Conservation (phyloP, 2,797 vertebrate species). For the Microhierax caerulescens region DNA sequence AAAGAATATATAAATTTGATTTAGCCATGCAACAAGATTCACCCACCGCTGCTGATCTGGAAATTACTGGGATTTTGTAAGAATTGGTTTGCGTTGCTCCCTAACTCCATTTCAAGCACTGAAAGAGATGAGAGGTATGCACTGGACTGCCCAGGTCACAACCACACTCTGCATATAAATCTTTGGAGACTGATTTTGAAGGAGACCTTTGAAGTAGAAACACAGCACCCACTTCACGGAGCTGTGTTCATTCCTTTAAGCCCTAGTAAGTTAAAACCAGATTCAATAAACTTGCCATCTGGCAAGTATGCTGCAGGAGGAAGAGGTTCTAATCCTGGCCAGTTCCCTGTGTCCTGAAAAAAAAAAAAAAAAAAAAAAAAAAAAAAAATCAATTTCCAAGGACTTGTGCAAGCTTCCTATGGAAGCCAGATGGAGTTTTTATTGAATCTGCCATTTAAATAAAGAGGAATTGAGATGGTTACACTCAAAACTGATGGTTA, state of each 20-base stretch:
- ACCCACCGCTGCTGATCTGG: not conserved
- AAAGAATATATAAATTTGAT: not conserved
- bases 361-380: not conserved
- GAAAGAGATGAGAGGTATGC: not conserved
- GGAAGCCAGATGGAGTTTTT: conserved; percentile 60
- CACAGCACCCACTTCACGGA: not conserved
- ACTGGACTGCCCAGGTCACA: not conserved
- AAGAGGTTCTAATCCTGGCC: conserved; percentile 51
- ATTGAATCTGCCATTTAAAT: conserved; percentile 49
- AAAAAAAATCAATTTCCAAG: not conserved
- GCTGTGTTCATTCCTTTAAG: not conserved
- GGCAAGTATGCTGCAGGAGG: conserved; percentile 27
- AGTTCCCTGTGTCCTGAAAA: not conserved
- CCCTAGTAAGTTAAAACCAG: conserved; percentile 45
- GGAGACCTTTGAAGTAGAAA: conserved; percentile 37
- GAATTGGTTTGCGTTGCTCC: not conserved
- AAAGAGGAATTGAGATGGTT: not conserved
- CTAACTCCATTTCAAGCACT: not conserved
- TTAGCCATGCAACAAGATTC: not conserved
- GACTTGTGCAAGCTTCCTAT: conserved; percentile 30
- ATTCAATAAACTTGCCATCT: conserved; percentile 52
- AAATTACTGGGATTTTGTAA: not conserved
- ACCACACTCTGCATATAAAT: not conserved
- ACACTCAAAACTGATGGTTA: not conserved
- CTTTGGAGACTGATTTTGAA: not conserved